These are phyloP conservation scores for Osedax fenrisi DNA, from an alignment of 2,888 invertebrate genomes.

Conservation along the genomic window DNA sequence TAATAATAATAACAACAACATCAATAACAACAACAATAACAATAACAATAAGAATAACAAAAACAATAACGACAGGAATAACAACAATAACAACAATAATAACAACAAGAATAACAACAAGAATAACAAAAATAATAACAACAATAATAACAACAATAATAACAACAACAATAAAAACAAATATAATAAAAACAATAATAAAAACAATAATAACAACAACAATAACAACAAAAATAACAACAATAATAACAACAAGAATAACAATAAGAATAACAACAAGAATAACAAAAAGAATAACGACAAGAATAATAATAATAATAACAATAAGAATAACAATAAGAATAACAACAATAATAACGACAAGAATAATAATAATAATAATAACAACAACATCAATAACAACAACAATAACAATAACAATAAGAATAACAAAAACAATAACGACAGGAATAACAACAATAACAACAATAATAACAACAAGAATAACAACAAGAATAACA, in stretches of 20 bases:
- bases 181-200: not conserved
- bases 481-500: not conserved
- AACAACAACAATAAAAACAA: not conserved
- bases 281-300: not conserved
- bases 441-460: slow-evolving; percentile 19
- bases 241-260: not conserved
- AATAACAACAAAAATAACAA: not conserved
- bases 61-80: not conserved
- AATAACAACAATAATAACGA: slow-evolving; percentile 7
- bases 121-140: not conserved
- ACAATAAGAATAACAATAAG: not conserved
- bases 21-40: slow-evolving; percentile 12
- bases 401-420: slow-evolving; percentile 9
- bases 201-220: not conserved
- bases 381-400: not conserved
- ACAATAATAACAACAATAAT: not conserved
- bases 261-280: not conserved
- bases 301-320: not conserved
- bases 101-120: not conserved
- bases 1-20: slow-evolving; percentile 6
- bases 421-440: slow-evolving; percentile 12
- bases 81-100: not conserved
- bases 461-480: slow-evolving; percentile 1
- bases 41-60: slow-evolving; percentile 11
- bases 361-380: not conserved